Evolutionary conservation across 2,888 invertebrate species (phyloP).

Genomic region (Dryadula phaetusa): DNA sequence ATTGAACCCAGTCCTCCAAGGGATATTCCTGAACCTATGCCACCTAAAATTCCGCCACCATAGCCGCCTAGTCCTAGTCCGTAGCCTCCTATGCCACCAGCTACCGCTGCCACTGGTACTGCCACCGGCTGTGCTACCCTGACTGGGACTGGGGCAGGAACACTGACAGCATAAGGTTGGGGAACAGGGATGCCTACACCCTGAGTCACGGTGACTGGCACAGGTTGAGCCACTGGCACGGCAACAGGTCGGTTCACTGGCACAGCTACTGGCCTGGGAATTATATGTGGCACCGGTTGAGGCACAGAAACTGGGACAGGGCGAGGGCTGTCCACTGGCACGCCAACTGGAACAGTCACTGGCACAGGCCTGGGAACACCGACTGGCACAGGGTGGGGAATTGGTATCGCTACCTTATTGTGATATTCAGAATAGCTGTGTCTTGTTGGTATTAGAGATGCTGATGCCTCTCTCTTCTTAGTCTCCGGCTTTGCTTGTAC

Average conservation of each 20-base stretch:
- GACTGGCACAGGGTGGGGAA: slow-evolving; percentile 77
- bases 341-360: slow-evolving; percentile 77
- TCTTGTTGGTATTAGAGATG: slow-evolving; percentile 58
- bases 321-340: slow-evolving; percentile 74
- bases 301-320: slow-evolving; percentile 67
- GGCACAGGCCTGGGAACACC: slow-evolving; percentile 72
- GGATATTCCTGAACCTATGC: slow-evolving; percentile 11
- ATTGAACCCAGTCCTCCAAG: slow-evolving; percentile 26
- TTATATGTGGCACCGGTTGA: slow-evolving; percentile 72
- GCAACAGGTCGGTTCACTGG: slow-evolving; percentile 83
- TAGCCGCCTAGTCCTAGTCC: slow-evolving; percentile 5
- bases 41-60: slow-evolving; percentile 31
- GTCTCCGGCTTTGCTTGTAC: slow-evolving; percentile 39
- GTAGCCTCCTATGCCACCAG: slow-evolving; percentile 36
- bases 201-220: slow-evolving; percentile 79
- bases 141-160: slow-evolving; percentile 70
- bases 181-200: slow-evolving; percentile 82
- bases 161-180: slow-evolving; percentile 76
- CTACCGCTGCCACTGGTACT: slow-evolving; percentile 54
- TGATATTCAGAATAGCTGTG: slow-evolving; percentile 75
- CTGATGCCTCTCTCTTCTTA: slow-evolving; percentile 47
- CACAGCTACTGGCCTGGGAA: slow-evolving; percentile 73
- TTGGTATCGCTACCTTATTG: slow-evolving; percentile 79
- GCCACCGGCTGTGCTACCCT: slow-evolving; percentile 66
- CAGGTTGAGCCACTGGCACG: slow-evolving; percentile 81